A percentile compares a stretch with the other conserved stretches of the same genome.
phyloP scores from a whole-genome alignment of 2,888 invertebrate species.

The Xestoiulus laeticollis region DNA sequence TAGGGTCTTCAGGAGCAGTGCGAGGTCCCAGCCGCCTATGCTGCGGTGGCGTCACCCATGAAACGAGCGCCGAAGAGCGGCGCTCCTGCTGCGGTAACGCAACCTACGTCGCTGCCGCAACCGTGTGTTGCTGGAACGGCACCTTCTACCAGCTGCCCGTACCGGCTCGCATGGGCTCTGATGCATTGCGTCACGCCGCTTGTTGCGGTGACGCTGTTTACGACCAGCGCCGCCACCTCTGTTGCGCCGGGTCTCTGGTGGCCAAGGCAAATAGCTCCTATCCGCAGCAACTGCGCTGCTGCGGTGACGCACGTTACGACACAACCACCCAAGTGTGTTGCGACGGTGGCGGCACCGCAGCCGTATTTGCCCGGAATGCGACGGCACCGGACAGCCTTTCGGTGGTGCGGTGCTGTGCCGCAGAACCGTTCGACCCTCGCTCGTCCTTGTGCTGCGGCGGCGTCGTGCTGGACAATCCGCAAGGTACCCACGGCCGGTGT shows the following conservation, averaged over 20 bases:
- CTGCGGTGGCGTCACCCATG: slow-evolving; percentile 48
- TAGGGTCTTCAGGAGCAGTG: neutral
- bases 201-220: slow-evolving; percentile 51
- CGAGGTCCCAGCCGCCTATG: slow-evolving; percentile 1
- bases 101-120: slow-evolving; percentile 44
- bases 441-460: slow-evolving; percentile 50
- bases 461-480: neutral
- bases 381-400: slow-evolving; percentile 45
- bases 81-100: slow-evolving; percentile 50
- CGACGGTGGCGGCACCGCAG: neutral
- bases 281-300: slow-evolving; percentile 24
- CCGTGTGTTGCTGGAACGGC: slow-evolving; percentile 52
- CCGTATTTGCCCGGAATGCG: neutral
- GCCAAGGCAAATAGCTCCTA: slow-evolving; percentile 41
- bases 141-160: slow-evolving; percentile 49
- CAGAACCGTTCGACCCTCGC: slow-evolving; percentile 45
- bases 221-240: slow-evolving; percentile 45
- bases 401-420: slow-evolving; percentile 45
- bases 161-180: neutral
- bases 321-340: slow-evolving; percentile 45
- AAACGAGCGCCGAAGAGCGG: neutral
- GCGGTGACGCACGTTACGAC: slow-evolving; percentile 50
- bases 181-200: neutral
- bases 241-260: slow-evolving; percentile 48
- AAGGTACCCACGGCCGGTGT: slow-evolving; percentile 48